Evolutionary conservation across 2,797 vertebrate genomes (phyloP).

Genomic region (Sebastes itinus): DNA sequence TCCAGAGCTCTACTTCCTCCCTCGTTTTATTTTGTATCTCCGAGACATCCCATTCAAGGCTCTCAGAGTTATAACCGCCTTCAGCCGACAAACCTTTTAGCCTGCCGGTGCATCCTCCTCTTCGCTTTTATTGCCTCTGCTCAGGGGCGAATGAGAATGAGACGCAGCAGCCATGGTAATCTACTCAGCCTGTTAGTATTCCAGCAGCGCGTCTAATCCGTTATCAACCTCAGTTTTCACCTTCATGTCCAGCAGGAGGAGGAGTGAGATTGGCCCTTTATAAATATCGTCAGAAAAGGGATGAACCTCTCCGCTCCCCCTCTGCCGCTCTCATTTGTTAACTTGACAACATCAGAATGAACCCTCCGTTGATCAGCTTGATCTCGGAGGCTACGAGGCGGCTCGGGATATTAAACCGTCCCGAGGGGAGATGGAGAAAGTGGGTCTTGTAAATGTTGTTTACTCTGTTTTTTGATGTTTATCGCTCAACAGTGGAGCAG

Average conservation of each 20-base stretch:
- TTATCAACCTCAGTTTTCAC: conserved; percentile 67
- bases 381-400: conserved; percentile 32
- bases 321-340: conserved; percentile 53
- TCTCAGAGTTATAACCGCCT: conserved; percentile 63
- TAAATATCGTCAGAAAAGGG: conserved; percentile 37
- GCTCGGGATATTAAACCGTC: conserved; percentile 59
- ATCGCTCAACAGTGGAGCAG: conserved; percentile 14
- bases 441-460: conserved; percentile 54
- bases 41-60: conserved; percentile 45
- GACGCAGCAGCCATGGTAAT: conserved; percentile 48
- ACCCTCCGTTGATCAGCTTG: conserved; percentile 36
- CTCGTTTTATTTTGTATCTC: conserved; percentile 18
- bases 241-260: conserved; percentile 58
- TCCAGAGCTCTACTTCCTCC: not conserved
- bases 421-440: not conserved
- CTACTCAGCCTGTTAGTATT: conserved; percentile 69
- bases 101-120: conserved; percentile 2
- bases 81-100: conserved; percentile 56
- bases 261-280: conserved; percentile 51
- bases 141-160: conserved; percentile 51
- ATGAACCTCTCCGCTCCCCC: conserved; percentile 33
- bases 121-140: conserved; percentile 63
- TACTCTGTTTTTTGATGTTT: conserved; percentile 38
- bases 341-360: conserved; percentile 57
- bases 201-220: conserved; percentile 47